These are phyloP conservation scores for Chrosomus eos DNA, from an alignment of 2,797 vertebrate species.

Conservation along the genomic window DNA sequence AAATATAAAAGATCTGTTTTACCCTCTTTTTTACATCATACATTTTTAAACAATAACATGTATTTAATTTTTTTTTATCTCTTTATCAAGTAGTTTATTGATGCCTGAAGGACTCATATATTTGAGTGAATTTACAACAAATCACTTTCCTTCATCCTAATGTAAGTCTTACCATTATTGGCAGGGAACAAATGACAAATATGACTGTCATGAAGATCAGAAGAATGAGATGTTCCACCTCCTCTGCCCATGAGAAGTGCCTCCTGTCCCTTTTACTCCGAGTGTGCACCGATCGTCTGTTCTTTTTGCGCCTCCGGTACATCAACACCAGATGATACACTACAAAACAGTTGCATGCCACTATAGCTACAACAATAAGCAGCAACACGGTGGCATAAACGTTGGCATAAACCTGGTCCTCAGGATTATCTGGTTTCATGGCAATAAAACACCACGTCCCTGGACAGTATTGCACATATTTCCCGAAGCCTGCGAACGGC, in stretches of 20 bases:
- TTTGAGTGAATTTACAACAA: background rate
- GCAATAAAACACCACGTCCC: constrained; percentile 96
- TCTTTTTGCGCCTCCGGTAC: constrained; percentile 79
- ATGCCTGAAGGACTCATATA: background rate
- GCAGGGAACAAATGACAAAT: constrained; percentile 90
- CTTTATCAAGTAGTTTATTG: background rate
- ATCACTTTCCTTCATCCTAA: background rate
- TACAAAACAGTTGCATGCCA: constrained; percentile 87
- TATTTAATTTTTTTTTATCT: background rate
- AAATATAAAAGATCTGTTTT: background rate
- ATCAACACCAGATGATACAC: constrained; percentile 83
- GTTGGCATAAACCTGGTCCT: constrained; percentile 73
- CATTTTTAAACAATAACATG: background rate
- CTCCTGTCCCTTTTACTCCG: constrained; percentile 64
- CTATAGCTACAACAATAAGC: constrained; percentile 81
- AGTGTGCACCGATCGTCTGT: constrained; percentile 65
- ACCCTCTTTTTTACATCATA: background rate
- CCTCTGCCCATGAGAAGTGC: constrained; percentile 74
- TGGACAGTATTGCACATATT: constrained; percentile 87
- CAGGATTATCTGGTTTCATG: accelerated
- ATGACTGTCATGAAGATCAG: constrained; percentile 90
- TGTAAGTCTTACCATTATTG: constrained; percentile 85
- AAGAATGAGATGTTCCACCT: constrained; percentile 88
- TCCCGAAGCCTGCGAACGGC: constrained; percentile 79
- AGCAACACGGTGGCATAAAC: constrained; percentile 83